Evolutionary conservation across 2,888 invertebrate genomes (phyloP), one percentile per base, ranked within the genome.

Genomic region (Hemithea aestivaria): DNA sequence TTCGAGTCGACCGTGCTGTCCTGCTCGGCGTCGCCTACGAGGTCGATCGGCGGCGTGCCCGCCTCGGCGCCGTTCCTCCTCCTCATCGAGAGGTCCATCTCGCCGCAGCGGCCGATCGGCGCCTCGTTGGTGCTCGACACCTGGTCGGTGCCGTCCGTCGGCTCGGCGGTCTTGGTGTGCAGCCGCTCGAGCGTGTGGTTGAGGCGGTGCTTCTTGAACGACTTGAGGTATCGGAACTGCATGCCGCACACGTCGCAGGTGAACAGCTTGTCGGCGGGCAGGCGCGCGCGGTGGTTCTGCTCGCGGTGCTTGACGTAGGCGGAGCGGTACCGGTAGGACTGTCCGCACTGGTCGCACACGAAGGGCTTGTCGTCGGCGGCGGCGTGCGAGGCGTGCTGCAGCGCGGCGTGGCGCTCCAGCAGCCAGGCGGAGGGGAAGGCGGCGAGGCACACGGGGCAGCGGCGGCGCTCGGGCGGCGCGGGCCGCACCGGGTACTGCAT

Each of bases 201-300:
- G 38, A 96, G 89, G 11, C 96, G 90, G 67, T 96, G 96, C 73
- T 96, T 96, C 73, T 95, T 95, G 77, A 96, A 96, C 0, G 95
- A 96, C 66, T 96, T 96, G 30, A 96, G 89, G 73, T 96, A 96
- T 51, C 95, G 90, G 52, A 96, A 96, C 72, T 96, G 96, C 96
- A 96, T 96, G 43, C 96, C 96, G 73, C 96, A 96, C 1, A 96
- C 95, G 66, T 96, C 96, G 68, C 96, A 96, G 10, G 95, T 95
- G 80, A 96, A 96, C 9, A 96, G 89, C 73, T 96, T 96, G 73
- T 96, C 96, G 12, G 96, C 96, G 1, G 96, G 96, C 27, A 96
- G 87, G 9, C 95, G 89, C 1, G 96, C 95, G 10, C 95, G 91
- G 67, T 96, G 96, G 69, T 96, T 96, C 70, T 96, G 96, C 70